Conservation (phyloP, 2,888 invertebrate genomes). For the Apodemia duryi region DNA sequence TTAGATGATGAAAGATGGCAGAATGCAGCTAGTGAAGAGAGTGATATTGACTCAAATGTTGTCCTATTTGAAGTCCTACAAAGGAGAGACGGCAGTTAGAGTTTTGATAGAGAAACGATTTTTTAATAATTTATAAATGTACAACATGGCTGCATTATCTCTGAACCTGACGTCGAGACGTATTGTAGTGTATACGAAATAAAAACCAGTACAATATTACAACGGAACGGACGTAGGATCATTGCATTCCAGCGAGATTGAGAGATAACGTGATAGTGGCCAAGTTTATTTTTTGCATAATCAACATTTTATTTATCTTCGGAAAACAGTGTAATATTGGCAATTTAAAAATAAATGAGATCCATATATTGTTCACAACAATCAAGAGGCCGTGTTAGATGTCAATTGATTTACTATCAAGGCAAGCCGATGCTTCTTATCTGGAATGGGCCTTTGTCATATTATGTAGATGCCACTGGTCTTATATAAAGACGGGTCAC, state of each 20-base stretch:
- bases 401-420: too few relatives aligned
- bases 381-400: too few relatives aligned
- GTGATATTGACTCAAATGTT: constrained; percentile 71
- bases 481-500: too few relatives aligned
- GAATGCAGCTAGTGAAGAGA: constrained; percentile 52
- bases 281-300: background rate
- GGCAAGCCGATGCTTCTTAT: too few relatives aligned
- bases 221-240: too few relatives aligned
- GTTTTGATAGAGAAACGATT: background rate
- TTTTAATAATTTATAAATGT: background rate
- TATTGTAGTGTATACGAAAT: too few relatives aligned
- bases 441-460: too few relatives aligned
- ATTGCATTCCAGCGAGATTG: too few relatives aligned
- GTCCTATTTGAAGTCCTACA: constrained; percentile 79
- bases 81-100: constrained; percentile 57
- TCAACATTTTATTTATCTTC: background rate
- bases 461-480: too few relatives aligned
- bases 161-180: too few relatives aligned
- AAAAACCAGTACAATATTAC: too few relatives aligned
- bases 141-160: background rate
- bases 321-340: constrained; percentile 5
- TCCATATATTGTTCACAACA: background rate
- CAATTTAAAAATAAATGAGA: background rate
- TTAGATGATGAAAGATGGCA: constrained; percentile 52
- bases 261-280: too few relatives aligned